These are phyloP conservation scores for Leptoclinus maculatus DNA, from an alignment of 2,797 vertebrate species.

Conservation along the genomic window DNA sequence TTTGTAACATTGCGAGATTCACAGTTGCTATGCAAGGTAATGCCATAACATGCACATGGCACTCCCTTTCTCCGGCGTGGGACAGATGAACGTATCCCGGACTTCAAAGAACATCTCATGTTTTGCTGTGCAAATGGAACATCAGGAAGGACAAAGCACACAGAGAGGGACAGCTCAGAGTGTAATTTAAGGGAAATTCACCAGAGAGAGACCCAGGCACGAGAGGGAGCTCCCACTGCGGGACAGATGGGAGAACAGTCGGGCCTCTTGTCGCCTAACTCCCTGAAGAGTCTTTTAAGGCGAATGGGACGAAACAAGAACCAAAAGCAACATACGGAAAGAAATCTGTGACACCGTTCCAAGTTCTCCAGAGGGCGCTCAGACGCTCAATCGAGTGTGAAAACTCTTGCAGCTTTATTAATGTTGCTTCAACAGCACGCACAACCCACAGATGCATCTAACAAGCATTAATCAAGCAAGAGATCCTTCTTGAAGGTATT, in stretches of 20 bases:
- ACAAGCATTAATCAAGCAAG: constrained; percentile 11
- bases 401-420: constrained; percentile 14
- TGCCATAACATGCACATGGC: background rate
- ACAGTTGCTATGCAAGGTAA: background rate
- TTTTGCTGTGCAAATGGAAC: background rate
- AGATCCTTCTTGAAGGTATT: background rate
- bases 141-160: background rate
- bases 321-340: constrained; percentile 20
- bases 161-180: background rate
- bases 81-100: background rate
- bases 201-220: constrained; percentile 30
- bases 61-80: background rate
- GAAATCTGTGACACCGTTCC: background rate
- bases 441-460: background rate
- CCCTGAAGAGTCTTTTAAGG: constrained; percentile 27
- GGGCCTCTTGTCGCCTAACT: background rate
- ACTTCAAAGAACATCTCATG: background rate
- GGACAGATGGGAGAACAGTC: constrained; percentile 48
- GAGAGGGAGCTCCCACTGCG: constrained; percentile 9
- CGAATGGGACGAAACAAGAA: constrained; percentile 13
- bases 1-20: background rate
- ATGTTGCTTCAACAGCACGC: background rate
- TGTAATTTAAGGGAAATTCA: constrained; percentile 35
- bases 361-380: background rate
- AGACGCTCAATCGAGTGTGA: background rate